Evolutionary conservation across 1,140 invertebrate genomes (phyloP), one percentile per base, ranked within the genome.

Genomic region (Yoshiicerus persimilis): DNA sequence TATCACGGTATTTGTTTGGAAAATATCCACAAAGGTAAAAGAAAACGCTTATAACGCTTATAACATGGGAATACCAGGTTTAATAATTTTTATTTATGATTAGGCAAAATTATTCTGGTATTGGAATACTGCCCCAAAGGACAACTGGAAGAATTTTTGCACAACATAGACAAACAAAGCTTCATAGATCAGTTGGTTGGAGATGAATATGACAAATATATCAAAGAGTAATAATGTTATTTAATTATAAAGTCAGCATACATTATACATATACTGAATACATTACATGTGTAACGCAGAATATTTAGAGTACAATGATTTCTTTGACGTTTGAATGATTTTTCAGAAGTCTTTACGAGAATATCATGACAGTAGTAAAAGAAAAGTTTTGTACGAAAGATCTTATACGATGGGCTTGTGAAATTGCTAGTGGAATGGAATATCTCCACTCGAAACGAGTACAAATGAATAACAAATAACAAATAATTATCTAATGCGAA

Each of bases 1-100:
- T 66, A 39, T n/a, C 32, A 56, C 8, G 84, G 84, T 6, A n/a
- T 86, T 6, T 1, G 16, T n/a, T 16, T 66, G 0, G 84, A 86
- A 32, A 86, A 86, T 25, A 86, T 86, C 6, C 84, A 86, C 23
- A 86, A 86, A 66, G 84, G 84, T 86, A 64, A n/a, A 41, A 41
- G 13, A 13, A 41, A 41, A 41, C 39, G 39, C 13, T 6, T 41
- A 13, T 13, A 41, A 41, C n/a, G n/a, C n/a, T n/a, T 4, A 1
- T 16, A 20, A 56, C 47, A 20, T 47, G 4, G 9, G n/a, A n/a
- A n/a, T n/a, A 56, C 4, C 47, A 83, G n/a, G 13, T 20, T 8
- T 5, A 20, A 27, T 75, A 27, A 9, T 36, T 84, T 39, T 41
- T 8, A 84, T 9, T 47, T 56, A 47, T 41, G 4, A 4, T 30